Evolutionary conservation across 2,888 invertebrate genomes (phyloP).

Genomic region (Drosophila setosimentum): DNA sequence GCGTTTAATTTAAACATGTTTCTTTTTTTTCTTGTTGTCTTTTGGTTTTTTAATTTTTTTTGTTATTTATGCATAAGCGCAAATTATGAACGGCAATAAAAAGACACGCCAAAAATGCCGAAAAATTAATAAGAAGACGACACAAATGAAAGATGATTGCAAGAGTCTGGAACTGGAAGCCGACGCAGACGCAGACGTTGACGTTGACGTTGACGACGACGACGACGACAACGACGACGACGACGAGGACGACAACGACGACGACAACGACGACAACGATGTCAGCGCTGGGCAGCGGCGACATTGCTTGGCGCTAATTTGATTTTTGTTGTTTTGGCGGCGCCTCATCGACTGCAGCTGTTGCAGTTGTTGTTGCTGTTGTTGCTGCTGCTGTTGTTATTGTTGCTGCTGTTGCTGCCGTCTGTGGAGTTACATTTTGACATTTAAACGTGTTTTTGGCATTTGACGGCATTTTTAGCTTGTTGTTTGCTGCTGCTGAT

Average conservation of each 20-base stretch:
- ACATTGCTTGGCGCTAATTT: conserved; percentile 74
- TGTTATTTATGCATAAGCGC: conserved; percentile 64
- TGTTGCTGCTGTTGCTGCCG: conserved; percentile 49
- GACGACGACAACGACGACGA: background rate
- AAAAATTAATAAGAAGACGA: conserved; percentile 53
- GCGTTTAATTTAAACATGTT: conserved; percentile 64
- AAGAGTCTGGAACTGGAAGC: conserved; percentile 34
- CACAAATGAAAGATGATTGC: conserved; percentile 12
- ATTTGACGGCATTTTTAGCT: conserved; percentile 68
- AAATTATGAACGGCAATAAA: conserved; percentile 59
- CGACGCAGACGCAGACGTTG: conserved; percentile 63
- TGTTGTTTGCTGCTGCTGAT: background rate
- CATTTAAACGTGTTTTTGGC: conserved; percentile 79
- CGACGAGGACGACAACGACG: conserved; percentile 7
- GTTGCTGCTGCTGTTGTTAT: conserved; percentile 50
- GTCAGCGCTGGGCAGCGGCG: conserved; percentile 25
- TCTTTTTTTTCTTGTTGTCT: conserved; percentile 6
- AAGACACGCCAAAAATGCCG: conserved; percentile 33
- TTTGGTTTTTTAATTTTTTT: conserved; percentile 8
- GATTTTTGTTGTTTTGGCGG: conserved; percentile 73
- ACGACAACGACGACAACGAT: conserved; percentile 35
- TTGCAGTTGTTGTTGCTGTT: conserved; percentile 61
- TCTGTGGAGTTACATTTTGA: conserved; percentile 70
- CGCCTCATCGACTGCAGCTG: conserved; percentile 73
- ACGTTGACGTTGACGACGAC: background rate